Base-by-base conservation (phyloP, 2,888 invertebrate genomes). In the Lasiommata megera region DNA sequence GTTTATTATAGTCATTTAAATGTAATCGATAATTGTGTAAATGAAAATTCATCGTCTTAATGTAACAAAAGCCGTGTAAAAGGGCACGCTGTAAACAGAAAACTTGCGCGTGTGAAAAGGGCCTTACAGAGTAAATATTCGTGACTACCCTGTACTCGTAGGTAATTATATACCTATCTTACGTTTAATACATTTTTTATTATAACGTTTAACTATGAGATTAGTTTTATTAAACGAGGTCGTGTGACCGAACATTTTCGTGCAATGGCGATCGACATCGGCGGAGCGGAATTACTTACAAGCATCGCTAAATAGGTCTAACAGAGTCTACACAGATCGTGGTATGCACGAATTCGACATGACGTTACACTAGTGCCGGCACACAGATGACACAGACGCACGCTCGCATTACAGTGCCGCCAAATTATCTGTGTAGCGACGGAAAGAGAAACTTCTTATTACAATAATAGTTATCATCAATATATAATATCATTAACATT, bases 71-170 rank as follows among this genome's bases (percentile, higher is more conserved):
- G n/a, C 23, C 23, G 23, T 23, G 23, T 23, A 31, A 31, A 31
- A 11, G 34, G 9, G 9, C 34, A 3, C 34, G 1, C 11, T 3
- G 34, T 11, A 9, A 34, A 9, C 3, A 3, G 34, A 11, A 34
- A 34, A 9, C 11, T 1, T 34, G 34, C 34, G 34, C 1, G 34
- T 34, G 34, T 34, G 11, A 9, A 11, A 34, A 34, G 11, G 34
- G 34, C 11, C 34, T 34, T 34, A 87, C 88, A 88, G 88, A 84
- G 87, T 86, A 84, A 80, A 82, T 79, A 83, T 76, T 77, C 79
- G 84, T 84, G 85, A 83, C 90, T 90, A 90, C 90, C 90, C 90
- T 90, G 90, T 89, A 89, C 88, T 85, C 83, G 83, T 80, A 34
- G 34, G 34, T 34, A 86, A 80, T 83, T 84, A 85, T 58, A 79